Evolutionary conservation across 2,888 invertebrate genomes (phyloP).

Genomic region (Megastigmus dorsalis): DNA sequence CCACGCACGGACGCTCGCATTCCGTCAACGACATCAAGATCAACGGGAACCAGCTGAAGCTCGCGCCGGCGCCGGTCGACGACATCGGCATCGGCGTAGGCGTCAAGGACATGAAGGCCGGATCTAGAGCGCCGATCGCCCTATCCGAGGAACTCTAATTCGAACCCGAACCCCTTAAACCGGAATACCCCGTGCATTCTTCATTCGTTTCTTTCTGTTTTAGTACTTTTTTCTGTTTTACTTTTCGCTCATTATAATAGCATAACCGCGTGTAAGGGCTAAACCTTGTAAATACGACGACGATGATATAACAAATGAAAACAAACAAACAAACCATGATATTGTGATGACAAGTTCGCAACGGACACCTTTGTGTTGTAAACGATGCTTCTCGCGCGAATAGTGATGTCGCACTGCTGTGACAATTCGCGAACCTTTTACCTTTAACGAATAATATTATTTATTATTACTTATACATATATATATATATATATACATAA

Average conservation of each 20-base stretch:
- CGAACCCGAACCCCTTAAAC: neutral
- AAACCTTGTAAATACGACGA: conserved; percentile 43
- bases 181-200: neutral
- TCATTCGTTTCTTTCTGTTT: conserved; percentile 21
- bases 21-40: conserved; percentile 85
- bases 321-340: neutral
- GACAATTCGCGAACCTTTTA: conserved; percentile 15
- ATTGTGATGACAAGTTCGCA: too few relatives aligned
- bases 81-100: conserved; percentile 72
- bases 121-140: conserved; percentile 70
- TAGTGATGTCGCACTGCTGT: conserved; percentile 46
- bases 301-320: neutral
- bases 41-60: conserved; percentile 83
- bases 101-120: conserved; percentile 71
- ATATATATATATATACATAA: too few relatives aligned
- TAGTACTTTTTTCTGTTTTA: conserved; percentile 32
- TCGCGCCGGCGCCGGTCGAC: conserved; percentile 81
- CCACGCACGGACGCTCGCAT: conserved; percentile 81
- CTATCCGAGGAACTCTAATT: conserved; percentile 70
- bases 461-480: conserved; percentile 28
- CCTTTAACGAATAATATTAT: conserved; percentile 25
- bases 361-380: too few relatives aligned
- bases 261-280: conserved; percentile 24
- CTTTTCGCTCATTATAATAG: conserved; percentile 4
- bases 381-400: neutral